Conservation (phyloP, 2,113 vertebrate genomes). For the Myodes glareolus region DNA sequence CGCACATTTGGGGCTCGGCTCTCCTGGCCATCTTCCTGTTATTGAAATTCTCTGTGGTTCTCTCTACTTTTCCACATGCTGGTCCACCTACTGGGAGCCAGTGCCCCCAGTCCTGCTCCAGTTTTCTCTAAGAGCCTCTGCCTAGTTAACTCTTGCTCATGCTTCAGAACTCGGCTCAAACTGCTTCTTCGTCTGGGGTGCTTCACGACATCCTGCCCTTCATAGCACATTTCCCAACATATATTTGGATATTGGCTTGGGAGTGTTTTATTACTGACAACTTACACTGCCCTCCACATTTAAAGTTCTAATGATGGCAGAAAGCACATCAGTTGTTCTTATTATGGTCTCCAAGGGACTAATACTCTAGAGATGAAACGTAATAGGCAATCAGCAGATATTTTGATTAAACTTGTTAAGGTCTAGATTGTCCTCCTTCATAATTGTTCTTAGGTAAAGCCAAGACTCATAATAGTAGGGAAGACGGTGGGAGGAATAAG, state of each 20-base stretch:
- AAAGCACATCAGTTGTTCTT: neutral
- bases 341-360: neutral
- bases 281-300: neutral
- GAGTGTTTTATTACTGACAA: slow-evolving; percentile 19
- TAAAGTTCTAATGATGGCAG: neutral
- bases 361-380: neutral
- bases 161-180: neutral
- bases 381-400: neutral
- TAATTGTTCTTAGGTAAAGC: neutral
- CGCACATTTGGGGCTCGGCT: neutral
- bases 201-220: neutral
- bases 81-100: neutral
- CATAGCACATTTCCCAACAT: neutral
- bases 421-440: neutral
- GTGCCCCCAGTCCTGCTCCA: neutral
- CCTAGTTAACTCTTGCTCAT: neutral
- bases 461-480: neutral
- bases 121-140: neutral
- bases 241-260: neutral
- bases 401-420: slow-evolving; percentile 17
- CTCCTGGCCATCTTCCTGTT: neutral
- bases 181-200: neutral
- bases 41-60: neutral
- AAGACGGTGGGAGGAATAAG: neutral
- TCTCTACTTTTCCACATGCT: slow-evolving; percentile 12